These are phyloP conservation scores for Oryctes rhinoceros DNA, from an alignment of 1,140 invertebrate species.

Conservation along the genomic window DNA sequence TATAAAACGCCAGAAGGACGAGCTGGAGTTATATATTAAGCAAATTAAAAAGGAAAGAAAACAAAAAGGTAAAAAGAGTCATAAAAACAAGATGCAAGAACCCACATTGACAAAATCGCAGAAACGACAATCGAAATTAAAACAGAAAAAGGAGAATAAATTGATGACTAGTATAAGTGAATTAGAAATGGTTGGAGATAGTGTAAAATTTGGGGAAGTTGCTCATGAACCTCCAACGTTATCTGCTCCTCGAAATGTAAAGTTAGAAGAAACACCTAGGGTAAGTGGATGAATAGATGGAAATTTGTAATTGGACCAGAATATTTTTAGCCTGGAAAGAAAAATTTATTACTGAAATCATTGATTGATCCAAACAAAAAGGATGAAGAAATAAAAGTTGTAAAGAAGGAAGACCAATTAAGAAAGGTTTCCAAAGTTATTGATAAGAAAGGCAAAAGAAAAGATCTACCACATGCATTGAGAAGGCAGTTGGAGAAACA, in stretches of 20 bases:
- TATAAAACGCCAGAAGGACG: constrained; percentile 61
- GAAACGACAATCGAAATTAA: constrained; percentile 61
- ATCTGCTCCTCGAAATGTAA: constrained; percentile 63
- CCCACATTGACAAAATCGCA: constrained; percentile 62
- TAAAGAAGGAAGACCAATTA: constrained; percentile 38
- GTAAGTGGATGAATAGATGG: constrained; percentile 56
- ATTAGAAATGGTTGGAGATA: constrained; percentile 63
- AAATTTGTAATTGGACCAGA: neutral
- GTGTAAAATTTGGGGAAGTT: constrained; percentile 73
- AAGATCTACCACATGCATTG: constrained; percentile 65
- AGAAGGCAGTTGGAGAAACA: constrained; percentile 68
- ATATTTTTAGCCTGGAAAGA: constrained; percentile 64
- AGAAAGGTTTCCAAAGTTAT: constrained; percentile 51
- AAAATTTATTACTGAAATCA: constrained; percentile 66
- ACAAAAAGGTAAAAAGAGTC: constrained; percentile 55
- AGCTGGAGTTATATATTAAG: constrained; percentile 60
- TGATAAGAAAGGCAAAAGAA: constrained; percentile 67
- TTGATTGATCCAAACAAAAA: constrained; percentile 58
- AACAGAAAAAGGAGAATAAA: constrained; percentile 62
- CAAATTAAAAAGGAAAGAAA: constrained; percentile 58
- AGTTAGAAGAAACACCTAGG: constrained; percentile 57
- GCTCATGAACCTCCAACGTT: constrained; percentile 72
- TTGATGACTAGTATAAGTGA: constrained; percentile 56
- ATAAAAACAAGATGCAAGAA: constrained; percentile 45
- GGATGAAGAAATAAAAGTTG: constrained; percentile 6